Evolutionary conservation across 2,113 vertebrate genomes (phyloP).

Genomic region (Zosterops pallidus): DNA sequence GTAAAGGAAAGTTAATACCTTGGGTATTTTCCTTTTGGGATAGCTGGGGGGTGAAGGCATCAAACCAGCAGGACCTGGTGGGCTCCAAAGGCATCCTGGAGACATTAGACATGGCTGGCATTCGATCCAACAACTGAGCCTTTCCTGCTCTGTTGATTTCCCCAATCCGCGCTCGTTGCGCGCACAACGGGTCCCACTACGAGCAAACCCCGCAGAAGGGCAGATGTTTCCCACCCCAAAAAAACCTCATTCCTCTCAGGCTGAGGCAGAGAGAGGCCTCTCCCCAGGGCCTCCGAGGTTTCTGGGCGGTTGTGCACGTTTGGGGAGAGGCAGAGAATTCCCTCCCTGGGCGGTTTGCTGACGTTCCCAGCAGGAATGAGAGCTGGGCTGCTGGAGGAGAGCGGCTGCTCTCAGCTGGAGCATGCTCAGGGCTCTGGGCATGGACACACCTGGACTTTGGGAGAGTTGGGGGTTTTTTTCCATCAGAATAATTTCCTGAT

Average conservation of each 20-base stretch:
- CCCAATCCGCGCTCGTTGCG: background rate
- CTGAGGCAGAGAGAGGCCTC: background rate
- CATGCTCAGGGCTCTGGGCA: fast-evolving
- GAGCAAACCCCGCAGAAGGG: background rate
- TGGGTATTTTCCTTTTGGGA: background rate
- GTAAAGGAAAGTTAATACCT: constrained; percentile 4
- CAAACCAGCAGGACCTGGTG: constrained; percentile 43
- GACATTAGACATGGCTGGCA: constrained; percentile 64
- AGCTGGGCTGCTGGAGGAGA: background rate
- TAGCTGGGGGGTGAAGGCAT: background rate
- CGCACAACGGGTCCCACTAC: constrained; percentile 46
- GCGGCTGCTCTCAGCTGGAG: constrained; percentile 30
- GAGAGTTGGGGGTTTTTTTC: no score
- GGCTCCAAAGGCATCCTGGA: constrained; percentile 63
- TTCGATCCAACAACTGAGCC: constrained; percentile 54
- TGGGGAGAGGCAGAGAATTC: background rate
- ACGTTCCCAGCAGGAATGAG: background rate
- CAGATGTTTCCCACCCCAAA: constrained; percentile 58
- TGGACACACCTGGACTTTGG: background rate
- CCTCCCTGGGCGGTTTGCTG: background rate
- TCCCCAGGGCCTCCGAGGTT: background rate
- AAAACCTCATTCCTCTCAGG: background rate
- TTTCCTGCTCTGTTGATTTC: background rate
- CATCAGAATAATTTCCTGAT: background rate
- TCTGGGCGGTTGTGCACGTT: background rate